Conservation (phyloP, 2,113 vertebrate species). For the Serinus canaria region DNA sequence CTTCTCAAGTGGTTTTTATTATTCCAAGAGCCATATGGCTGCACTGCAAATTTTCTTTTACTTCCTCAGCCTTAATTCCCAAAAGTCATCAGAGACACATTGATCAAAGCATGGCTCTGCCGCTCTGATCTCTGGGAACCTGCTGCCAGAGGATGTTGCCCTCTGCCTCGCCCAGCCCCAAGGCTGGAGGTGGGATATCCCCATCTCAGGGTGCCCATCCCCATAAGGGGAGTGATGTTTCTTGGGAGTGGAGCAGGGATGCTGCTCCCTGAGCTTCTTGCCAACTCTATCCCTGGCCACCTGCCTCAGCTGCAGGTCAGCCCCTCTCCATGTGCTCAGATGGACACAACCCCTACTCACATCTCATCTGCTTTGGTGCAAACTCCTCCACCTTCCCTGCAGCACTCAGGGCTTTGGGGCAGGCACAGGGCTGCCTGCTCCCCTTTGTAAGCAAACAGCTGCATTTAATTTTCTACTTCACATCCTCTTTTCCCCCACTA, state of each 20-base stretch:
- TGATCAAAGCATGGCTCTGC: neutral
- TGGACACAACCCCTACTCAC: neutral
- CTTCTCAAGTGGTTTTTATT: constrained; percentile 30
- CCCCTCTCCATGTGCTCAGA: neutral
- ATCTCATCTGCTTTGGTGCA: neutral
- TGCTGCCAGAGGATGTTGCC: neutral
- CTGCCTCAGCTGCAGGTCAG: neutral
- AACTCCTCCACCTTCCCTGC: neutral
- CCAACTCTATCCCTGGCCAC: neutral
- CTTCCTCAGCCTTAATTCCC: constrained; percentile 1
- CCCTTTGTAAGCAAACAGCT: neutral
- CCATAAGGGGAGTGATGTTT: neutral
- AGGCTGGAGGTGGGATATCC: neutral
- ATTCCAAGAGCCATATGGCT: neutral
- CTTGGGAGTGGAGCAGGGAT: neutral
- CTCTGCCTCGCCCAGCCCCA: neutral
- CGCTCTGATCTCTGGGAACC: neutral
- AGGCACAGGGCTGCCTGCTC: neutral
- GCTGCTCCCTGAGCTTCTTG: neutral
- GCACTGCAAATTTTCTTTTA: neutral
- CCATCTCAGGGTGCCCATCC: neutral
- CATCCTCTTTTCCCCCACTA: neutral
- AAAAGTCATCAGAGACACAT: neutral
- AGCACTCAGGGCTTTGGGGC: neutral
- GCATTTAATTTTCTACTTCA: neutral